A percentile compares a stretch with the other conserved stretches of the same genome.
phyloP scores from a whole-genome alignment of 2,797 vertebrate species.

The Scolopax rusticola region DNA sequence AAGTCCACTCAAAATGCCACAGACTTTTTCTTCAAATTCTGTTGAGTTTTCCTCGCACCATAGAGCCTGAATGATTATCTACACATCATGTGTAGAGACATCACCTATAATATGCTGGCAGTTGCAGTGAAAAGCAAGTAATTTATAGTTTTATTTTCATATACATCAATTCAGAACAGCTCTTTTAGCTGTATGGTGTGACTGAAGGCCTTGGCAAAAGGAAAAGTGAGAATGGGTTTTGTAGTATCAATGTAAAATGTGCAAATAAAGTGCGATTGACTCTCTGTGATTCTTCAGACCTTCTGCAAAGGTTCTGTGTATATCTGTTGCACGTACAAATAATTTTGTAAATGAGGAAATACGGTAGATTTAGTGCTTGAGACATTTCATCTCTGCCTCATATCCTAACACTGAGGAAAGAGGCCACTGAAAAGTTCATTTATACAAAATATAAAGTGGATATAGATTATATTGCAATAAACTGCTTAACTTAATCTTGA shows the following conservation, averaged over 20 bases:
- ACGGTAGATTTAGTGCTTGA: neutral
- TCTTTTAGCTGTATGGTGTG: neutral
- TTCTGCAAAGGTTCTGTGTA: neutral
- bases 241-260: neutral
- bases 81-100: neutral
- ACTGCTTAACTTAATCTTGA: neutral
- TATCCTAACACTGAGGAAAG: neutral
- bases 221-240: neutral
- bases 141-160: neutral
- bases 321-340: neutral
- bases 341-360: neutral
- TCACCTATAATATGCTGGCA: neutral
- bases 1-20: neutral
- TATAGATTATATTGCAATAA: neutral
- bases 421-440: neutral
- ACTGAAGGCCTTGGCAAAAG: neutral
- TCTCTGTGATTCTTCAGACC: neutral
- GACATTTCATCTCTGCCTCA: neutral
- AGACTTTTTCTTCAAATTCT: neutral
- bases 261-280: neutral
- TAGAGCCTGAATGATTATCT: neutral
- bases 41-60: neutral
- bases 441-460: neutral
- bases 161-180: neutral
- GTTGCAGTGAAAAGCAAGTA: neutral